A percentile compares a stretch with the other conserved stretches of the same genome.
These are phyloP conservation scores for Spinibarbus caldwelli DNA, from an alignment of 2,797 vertebrate genomes.

Conservation along the genomic window DNA sequence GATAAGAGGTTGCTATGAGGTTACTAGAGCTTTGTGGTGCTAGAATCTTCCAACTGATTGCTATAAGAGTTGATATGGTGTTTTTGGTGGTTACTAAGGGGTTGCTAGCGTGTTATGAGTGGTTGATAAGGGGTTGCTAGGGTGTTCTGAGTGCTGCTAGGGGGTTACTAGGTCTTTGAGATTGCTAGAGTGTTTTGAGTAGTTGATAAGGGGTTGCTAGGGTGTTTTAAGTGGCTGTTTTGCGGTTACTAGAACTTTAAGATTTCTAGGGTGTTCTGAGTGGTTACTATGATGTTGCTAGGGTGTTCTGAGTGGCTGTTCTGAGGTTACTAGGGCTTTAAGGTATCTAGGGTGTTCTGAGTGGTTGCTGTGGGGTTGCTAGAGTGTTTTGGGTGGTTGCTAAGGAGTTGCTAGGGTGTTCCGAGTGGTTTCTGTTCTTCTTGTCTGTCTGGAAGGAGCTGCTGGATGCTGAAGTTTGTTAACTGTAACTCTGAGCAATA, in stretches of 20 bases:
- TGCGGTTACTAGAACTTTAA: no score
- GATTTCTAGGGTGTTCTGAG: neutral
- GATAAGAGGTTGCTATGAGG: no score
- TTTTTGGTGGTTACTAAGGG: no score
- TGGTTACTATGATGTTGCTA: no score
- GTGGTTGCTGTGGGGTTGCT: neutral
- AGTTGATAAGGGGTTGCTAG: no score
- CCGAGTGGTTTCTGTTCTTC: no score
- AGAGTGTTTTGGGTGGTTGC: neutral
- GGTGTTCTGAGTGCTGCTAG: neutral
- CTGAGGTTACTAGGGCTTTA: no score
- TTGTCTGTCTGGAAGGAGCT: neutral
- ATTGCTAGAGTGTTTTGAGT: neutral
- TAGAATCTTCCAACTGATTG: no score
- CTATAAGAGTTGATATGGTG: no score
- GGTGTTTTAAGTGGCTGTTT: no score
- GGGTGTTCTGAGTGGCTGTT: neutral
- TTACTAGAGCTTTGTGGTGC: no score
- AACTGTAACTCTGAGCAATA: neutral
- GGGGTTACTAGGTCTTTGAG: neutral
- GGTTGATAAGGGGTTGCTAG: neutral
- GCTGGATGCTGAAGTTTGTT: neutral
- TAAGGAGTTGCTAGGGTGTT: neutral
- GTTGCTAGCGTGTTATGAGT: no score
- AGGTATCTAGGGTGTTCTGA: neutral